phyloP scores from a whole-genome alignment of 2,113 vertebrate genomes.

The Gobius niger region DNA sequence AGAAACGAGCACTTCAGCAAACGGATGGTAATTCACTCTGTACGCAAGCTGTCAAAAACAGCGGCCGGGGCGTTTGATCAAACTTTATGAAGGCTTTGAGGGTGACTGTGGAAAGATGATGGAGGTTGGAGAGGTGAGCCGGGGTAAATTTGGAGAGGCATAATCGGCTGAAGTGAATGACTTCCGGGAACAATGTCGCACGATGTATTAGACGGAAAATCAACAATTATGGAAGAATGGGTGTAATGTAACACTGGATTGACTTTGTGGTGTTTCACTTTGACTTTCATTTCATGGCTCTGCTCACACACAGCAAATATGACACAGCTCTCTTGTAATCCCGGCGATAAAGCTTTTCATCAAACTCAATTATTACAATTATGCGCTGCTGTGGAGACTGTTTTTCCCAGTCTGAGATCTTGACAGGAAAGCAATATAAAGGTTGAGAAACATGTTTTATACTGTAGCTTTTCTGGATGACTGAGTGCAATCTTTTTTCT shows the following conservation, averaged over 20 bases:
- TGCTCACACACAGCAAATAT: background rate
- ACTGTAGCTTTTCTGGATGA: too few relatives aligned
- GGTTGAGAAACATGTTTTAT: background rate
- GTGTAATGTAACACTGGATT: background rate
- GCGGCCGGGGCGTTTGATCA: conserved; percentile 37
- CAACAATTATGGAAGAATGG: background rate
- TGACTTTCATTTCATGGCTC: conserved; percentile 9
- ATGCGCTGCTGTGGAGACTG: background rate
- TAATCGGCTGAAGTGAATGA: background rate
- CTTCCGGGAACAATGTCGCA: background rate
- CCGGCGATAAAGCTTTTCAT: background rate
- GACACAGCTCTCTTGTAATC: conserved; percentile 4
- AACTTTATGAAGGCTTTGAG: conserved; percentile 35
- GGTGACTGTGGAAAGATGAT: conserved; percentile 13
- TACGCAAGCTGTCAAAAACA: conserved; percentile 44
- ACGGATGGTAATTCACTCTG: conserved; percentile 46
- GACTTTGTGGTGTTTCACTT: conserved; percentile 2
- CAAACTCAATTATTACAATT: conserved; percentile 12
- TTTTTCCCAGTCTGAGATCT: background rate
- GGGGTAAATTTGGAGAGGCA: background rate
- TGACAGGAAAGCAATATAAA: too few relatives aligned
- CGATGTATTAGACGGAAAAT: background rate
- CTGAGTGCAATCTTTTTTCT: too few relatives aligned
- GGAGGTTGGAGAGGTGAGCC: background rate
- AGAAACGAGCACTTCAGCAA: conserved; percentile 37